Conservation (phyloP, 1,140 invertebrate genomes). For the Phenacoccus solenopsis region DNA sequence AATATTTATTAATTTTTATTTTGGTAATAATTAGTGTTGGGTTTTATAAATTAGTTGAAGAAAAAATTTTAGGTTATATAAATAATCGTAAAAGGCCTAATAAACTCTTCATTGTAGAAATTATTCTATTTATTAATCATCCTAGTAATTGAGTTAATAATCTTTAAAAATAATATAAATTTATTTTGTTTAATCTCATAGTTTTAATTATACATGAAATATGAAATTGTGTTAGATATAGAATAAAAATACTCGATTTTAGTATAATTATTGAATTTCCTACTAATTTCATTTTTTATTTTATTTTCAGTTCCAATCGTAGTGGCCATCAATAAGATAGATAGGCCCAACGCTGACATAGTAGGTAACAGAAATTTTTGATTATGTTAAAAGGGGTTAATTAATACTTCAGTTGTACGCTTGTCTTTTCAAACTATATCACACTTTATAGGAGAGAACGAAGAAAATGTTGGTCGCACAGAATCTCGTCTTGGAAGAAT, state of each 20-base stretch:
- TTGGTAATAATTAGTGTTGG: slow-evolving; percentile 40
- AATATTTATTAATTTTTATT: slow-evolving; percentile 47
- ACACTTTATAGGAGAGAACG: slow-evolving; percentile 48
- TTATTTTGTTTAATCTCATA: too few species aligned
- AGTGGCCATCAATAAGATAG: slow-evolving; percentile 98
- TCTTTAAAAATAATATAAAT: too few species aligned
- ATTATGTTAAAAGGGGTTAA: slow-evolving; percentile 21
- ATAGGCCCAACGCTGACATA: slow-evolving; percentile 76
- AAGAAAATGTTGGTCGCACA: slow-evolving; percentile 55
- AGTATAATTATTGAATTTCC: too few species aligned
- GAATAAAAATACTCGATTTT: too few species aligned
- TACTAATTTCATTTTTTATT: slow-evolving; percentile 23
- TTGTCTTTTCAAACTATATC: neutral
- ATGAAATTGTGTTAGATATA: too few species aligned
- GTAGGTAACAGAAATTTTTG: slow-evolving; percentile 45
- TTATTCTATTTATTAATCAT: slow-evolving; percentile 52
- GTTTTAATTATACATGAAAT: too few species aligned
- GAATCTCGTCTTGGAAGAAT: slow-evolving; percentile 71
- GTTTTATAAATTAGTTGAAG: slow-evolving; percentile 54
- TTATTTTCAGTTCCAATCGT: slow-evolving; percentile 74
- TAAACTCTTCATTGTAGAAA: slow-evolving; percentile 45
- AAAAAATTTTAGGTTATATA: slow-evolving; percentile 50
- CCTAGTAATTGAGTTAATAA: too few species aligned
- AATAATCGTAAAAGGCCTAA: slow-evolving; percentile 56
- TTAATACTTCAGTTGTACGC: neutral